phyloP scores from a whole-genome alignment of 64 coral and sea anemone species.

The Montipora capricornis region DNA sequence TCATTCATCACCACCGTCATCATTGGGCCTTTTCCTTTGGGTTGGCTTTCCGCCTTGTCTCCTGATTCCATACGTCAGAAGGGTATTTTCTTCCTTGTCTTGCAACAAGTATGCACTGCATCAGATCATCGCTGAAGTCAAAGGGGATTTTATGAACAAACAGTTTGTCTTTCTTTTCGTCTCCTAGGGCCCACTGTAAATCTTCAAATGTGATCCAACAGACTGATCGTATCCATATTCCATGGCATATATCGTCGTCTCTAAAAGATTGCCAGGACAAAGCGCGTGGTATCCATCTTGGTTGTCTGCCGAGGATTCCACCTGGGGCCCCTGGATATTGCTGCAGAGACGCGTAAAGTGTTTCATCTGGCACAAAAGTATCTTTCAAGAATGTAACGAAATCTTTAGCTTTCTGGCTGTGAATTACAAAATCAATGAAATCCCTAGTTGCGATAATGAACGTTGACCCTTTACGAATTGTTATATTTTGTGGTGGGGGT shows the following conservation, averaged over 20 bases:
- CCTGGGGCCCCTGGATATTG: constrained; percentile 21
- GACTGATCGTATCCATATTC: neutral
- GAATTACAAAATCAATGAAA: constrained; percentile 12
- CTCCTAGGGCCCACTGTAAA: neutral
- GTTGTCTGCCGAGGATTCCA: constrained; percentile 12
- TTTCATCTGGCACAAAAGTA: constrained; percentile 18
- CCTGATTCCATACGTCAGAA: too few species aligned
- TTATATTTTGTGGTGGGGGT: constrained; percentile 5
- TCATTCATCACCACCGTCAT: too few species aligned
- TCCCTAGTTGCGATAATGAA: constrained; percentile 2
- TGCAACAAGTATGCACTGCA: neutral
- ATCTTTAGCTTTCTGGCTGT: constrained; percentile 6
- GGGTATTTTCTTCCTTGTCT: neutral
- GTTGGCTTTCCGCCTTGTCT: too few species aligned
- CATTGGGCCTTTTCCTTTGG: too few species aligned
- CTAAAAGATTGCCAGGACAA: neutral
- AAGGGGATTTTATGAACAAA: constrained; percentile 46
- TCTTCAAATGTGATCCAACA: constrained; percentile 33
- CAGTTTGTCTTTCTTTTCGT: neutral
- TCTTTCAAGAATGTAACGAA: neutral
- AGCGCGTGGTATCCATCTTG: neutral
- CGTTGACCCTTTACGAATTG: constrained; percentile 1
- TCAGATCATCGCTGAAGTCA: neutral
- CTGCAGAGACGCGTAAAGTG: constrained; percentile 15
- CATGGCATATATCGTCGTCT: neutral